Conservation (phyloP, 2,797 vertebrate species). For the Xenentodon cancila region DNA sequence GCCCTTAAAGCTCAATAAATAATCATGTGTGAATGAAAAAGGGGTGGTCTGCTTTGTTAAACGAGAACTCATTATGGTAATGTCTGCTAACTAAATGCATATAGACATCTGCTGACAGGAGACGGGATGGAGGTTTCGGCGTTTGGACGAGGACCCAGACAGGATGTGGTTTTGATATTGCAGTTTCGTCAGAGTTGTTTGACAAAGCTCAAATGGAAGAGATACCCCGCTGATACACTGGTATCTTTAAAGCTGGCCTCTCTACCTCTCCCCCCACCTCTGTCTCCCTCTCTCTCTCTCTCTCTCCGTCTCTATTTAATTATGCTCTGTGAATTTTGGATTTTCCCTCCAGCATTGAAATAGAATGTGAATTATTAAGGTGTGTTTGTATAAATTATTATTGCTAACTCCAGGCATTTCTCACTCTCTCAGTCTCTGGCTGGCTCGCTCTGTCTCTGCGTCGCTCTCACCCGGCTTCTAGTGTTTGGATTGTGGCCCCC, state of each 20-base stretch:
- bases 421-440: slow-evolving; percentile 61
- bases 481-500: slow-evolving; percentile 70
- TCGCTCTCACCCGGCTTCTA: slow-evolving; percentile 55
- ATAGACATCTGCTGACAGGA: slow-evolving; percentile 41
- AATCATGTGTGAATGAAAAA: not conserved
- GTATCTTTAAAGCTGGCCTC: slow-evolving; percentile 79
- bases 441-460: slow-evolving; percentile 43
- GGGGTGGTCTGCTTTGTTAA: slow-evolving; percentile 13
- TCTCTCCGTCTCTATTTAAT: slow-evolving; percentile 87
- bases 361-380: slow-evolving; percentile 90
- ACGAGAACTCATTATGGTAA: slow-evolving; percentile 16
- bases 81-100: slow-evolving; percentile 25
- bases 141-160: slow-evolving; percentile 42
- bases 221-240: slow-evolving; percentile 73
- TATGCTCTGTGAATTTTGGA: slow-evolving; percentile 91
- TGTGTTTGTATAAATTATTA: slow-evolving; percentile 93
- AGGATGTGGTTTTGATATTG: slow-evolving; percentile 71
- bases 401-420: slow-evolving; percentile 89
- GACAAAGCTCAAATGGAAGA: slow-evolving; percentile 81
- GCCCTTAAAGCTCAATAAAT: not conserved
- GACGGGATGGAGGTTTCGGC: slow-evolving; percentile 20
- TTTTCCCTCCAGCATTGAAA: slow-evolving; percentile 89
- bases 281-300: slow-evolving; percentile 75
- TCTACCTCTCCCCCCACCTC: slow-evolving; percentile 70
- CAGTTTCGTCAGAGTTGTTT: slow-evolving; percentile 81